These are phyloP conservation scores for Ischnus inquisitorius DNA, from an alignment of 2,888 invertebrate genomes.

Conservation along the genomic window DNA sequence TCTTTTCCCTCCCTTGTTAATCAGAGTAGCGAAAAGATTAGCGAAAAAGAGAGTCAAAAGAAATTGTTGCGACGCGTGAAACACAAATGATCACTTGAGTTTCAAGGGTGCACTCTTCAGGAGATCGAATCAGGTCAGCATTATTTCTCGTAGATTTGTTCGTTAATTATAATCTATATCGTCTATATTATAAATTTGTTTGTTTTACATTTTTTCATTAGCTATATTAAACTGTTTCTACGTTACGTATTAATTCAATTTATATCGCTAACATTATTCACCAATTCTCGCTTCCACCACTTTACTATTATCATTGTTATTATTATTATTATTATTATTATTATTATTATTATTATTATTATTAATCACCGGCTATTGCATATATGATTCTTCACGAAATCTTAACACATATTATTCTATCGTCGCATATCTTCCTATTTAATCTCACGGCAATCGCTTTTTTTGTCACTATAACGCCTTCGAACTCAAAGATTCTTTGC, in stretches of 20 bases:
- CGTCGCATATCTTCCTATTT: slow-evolving; percentile 70
- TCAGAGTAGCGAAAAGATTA: slow-evolving; percentile 26
- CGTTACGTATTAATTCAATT: slow-evolving; percentile 42
- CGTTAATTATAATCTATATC: slow-evolving; percentile 57
- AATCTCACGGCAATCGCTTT: slow-evolving; percentile 62
- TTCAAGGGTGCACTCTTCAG: slow-evolving; percentile 66
- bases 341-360: slow-evolving; percentile 55
- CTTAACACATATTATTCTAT: slow-evolving; percentile 47
- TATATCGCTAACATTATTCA: slow-evolving; percentile 22
- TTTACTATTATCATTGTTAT: slow-evolving; percentile 51
- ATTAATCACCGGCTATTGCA: slow-evolving; percentile 50
- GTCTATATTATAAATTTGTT: slow-evolving; percentile 47
- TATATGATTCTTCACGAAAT: slow-evolving; percentile 40
- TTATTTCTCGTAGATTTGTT: slow-evolving; percentile 62
- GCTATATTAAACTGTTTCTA: slow-evolving; percentile 45
- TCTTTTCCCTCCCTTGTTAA: slow-evolving; percentile 1
- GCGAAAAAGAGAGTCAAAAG: neutral
- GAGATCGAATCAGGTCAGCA: slow-evolving; percentile 68
- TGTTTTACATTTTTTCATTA: slow-evolving; percentile 42
- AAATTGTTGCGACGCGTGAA: slow-evolving; percentile 29
- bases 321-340: slow-evolving; percentile 51
- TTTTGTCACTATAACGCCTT: slow-evolving; percentile 34
- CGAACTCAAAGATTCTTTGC: slow-evolving; percentile 39
- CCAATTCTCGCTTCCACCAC: slow-evolving; percentile 44
- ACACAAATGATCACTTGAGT: slow-evolving; percentile 53